A percentile compares a stretch with the other conserved stretches of the same genome.
Evolutionary conservation across 2,888 invertebrate species (phyloP).

Genomic region (Drosophila cyrtoloma): DNA sequence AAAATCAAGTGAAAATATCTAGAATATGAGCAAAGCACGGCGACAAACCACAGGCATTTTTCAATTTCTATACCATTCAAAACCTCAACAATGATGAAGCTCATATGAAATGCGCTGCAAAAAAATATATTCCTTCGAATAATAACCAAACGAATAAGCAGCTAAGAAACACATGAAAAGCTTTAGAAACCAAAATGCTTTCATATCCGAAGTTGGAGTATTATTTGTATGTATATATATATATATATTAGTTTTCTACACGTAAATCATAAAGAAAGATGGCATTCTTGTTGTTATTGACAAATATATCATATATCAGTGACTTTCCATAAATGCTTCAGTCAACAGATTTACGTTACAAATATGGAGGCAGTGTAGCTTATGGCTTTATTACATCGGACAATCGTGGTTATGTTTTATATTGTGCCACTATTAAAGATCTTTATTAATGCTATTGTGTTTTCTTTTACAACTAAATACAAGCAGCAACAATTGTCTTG

Average conservation of each 20-base stretch:
- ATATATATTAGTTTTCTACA: conserved; percentile 1
- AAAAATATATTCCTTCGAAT: conserved; percentile 6
- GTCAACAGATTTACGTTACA: conserved; percentile 14
- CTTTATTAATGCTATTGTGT: not conserved
- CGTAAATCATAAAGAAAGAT: not conserved
- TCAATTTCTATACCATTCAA: conserved; percentile 73
- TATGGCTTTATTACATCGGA: not conserved
- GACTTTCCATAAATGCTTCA: not conserved
- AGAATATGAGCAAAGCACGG: conserved; percentile 54
- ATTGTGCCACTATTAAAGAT: not conserved
- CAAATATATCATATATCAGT: not conserved
- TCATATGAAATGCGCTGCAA: conserved; percentile 25
- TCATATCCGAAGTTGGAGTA: conserved; percentile 4
- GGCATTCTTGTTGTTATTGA: not conserved
- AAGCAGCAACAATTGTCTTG: not conserved
- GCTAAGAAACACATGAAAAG: conserved; percentile 20
- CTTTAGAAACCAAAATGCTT: conserved; percentile 21
- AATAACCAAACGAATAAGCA: conserved; percentile 37
- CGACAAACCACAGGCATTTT: conserved; percentile 63
- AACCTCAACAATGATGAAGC: conserved; percentile 42
- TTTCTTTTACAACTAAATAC: not conserved
- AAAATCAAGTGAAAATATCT: conserved; percentile 46
- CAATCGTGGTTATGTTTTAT: not conserved
- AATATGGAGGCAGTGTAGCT: conserved; percentile 1
- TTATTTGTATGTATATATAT: conserved; percentile 1